Evolutionary conservation across 1,140 invertebrate genomes (phyloP).

Genomic region (Drosophila ogumai): DNA sequence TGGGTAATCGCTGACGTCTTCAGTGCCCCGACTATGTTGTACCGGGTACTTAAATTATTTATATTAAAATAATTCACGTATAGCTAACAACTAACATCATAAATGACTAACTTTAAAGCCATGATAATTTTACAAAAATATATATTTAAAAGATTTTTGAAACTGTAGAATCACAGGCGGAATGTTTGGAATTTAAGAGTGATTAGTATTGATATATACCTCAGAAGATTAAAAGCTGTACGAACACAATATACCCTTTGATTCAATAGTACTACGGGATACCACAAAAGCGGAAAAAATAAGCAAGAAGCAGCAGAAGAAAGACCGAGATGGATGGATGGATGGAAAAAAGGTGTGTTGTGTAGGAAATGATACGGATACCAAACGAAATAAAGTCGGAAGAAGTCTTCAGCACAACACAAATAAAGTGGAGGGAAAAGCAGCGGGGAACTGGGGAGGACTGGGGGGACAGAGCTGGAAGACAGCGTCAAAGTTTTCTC

Average conservation of each 20-base stretch:
- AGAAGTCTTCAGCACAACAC: constrained; percentile 63
- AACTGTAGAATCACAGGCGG: neutral
- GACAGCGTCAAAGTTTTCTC: constrained; percentile 68
- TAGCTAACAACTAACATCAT: neutral
- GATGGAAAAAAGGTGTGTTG: constrained; percentile 65
- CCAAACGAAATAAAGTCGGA: constrained; percentile 58
- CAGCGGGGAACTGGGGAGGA: neutral
- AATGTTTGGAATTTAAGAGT: neutral
- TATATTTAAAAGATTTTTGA: neutral
- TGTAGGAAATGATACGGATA: constrained; percentile 63
- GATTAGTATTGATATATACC: neutral
- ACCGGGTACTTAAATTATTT: neutral
- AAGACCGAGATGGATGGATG: constrained; percentile 23
- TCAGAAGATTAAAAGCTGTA: neutral
- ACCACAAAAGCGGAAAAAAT: constrained; percentile 15
- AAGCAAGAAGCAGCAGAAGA: constrained; percentile 18
- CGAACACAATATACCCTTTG: constrained; percentile 2
- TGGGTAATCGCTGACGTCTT: neutral
- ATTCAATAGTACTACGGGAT: neutral
- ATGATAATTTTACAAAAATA: neutral
- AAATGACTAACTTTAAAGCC: neutral
- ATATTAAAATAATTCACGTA: too few species aligned
- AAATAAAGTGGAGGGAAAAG: constrained; percentile 13
- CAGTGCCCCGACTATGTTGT: neutral
- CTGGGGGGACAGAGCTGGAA: constrained; percentile 11